Evolutionary conservation across 2,113 vertebrate genomes (phyloP), one percentile per base, ranked within the genome.

Genomic region (Phyllopteryx taeniolatus): DNA sequence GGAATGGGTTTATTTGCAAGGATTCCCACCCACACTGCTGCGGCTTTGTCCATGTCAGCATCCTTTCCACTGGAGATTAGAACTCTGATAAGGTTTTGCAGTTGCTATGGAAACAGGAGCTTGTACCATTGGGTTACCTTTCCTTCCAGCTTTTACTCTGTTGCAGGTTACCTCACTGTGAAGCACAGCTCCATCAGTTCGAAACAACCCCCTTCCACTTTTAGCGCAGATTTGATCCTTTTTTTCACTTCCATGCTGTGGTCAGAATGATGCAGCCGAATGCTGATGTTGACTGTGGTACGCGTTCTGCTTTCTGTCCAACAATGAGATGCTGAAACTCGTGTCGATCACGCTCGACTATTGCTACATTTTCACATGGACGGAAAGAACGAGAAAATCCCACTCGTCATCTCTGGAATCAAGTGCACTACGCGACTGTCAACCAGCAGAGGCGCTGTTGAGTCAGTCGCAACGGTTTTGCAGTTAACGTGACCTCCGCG

Each of bases 31-130:
- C 70, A 68, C 73, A 49, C 49, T n/a, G 42, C 65, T 70, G 56
- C 71, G 68, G 60, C 76, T 56, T 62, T 66, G 57, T 71, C 76
- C 75, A 44, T 73, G 69, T 82, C 81, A 75, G 69, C 72, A 51
- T 72, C 72, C 73, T 72, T 14, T 27, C 74, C 57, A 59, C 33
- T 72, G 62, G 79, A 67, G 71, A 74, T 72, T 69, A 62, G 67
- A 49, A 43, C 77, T 78, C 76, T 66, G 61, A 44, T 46, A 78
- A 84, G 76, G 81, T 85, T 79, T 83, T 74, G 61, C 69, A 27
- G 84, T 91, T 31, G 43, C 88, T 75, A 86, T 87, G 86, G 87
- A 87, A 88, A 90, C 86, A 82, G 57, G 67, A 79, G 80, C 81
- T 85, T 79, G 77, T 73, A 84, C 79, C 75, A 79, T 27, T 51